These are phyloP conservation scores for Gymnocheta viridis DNA, from an alignment of 2,888 invertebrate species.

Conservation along the genomic window DNA sequence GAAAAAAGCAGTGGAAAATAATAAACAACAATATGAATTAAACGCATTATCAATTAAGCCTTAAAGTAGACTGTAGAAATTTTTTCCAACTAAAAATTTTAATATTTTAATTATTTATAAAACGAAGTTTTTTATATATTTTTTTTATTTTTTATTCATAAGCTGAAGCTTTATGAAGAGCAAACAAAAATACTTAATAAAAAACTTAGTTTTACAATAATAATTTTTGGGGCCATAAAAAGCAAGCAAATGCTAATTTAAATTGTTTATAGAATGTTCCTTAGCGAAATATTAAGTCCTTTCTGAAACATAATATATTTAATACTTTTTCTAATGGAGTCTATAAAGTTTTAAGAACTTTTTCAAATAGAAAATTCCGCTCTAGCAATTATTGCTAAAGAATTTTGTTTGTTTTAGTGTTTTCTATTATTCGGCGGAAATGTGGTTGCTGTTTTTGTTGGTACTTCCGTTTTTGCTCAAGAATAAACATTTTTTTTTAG, in stretches of 20 bases:
- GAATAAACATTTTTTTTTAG: constrained; percentile 13
- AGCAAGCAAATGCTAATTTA: background rate
- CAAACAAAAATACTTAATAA: background rate
- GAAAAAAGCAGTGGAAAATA: constrained; percentile 32
- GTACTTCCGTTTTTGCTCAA: constrained; percentile 32
- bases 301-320: background rate
- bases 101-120: constrained; percentile 54
- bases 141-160: constrained; percentile 2
- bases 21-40: constrained; percentile 59
- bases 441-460: constrained; percentile 37
- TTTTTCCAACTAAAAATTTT: constrained; percentile 26
- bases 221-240: constrained; percentile 7
- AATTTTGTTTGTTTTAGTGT: constrained; percentile 18
- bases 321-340: constrained; percentile 3
- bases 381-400: constrained; percentile 11
- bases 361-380: background rate
- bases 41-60: constrained; percentile 66
- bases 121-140: constrained; percentile 4
- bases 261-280: background rate
- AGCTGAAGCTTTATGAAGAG: background rate
- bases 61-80: constrained; percentile 46
- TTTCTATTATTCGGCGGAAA: constrained; percentile 38
- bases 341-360: constrained; percentile 38
- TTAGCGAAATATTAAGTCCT: background rate
- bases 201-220: background rate